phyloP scores from a whole-genome alignment of 1,140 invertebrate genomes.

The Caerostris darwini region DNA sequence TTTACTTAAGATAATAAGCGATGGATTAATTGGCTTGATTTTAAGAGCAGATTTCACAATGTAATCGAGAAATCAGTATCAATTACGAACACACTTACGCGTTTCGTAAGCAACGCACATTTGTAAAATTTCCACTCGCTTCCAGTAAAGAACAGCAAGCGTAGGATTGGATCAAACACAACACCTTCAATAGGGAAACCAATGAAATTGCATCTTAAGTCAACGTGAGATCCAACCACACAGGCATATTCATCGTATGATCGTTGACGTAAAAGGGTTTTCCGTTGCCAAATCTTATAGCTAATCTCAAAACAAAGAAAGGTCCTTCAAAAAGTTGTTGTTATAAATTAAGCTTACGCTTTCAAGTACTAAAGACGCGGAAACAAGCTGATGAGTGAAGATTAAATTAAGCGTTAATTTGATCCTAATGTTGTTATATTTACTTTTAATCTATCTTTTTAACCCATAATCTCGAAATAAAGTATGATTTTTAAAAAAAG shows the following conservation, averaged over 20 bases:
- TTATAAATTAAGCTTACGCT: too few species aligned
- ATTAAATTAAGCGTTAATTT: too few species aligned
- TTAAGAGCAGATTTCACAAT: not conserved
- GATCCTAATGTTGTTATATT: too few species aligned
- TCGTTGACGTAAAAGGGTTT: slow-evolving; percentile 5
- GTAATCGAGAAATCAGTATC: not conserved
- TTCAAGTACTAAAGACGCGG: too few species aligned
- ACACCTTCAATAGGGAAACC: not conserved
- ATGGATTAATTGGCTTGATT: not conserved
- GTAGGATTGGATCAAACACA: slow-evolving; percentile 34
- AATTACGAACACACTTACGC: not conserved
- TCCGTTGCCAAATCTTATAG: not conserved
- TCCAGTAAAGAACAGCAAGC: not conserved
- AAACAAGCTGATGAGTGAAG: too few species aligned
- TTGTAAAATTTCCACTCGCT: slow-evolving; percentile 39
- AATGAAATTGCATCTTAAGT: not conserved
- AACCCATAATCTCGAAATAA: too few species aligned
- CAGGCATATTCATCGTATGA: slow-evolving; percentile 36
- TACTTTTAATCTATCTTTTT: too few species aligned
- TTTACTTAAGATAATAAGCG: not conserved
- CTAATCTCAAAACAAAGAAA: not conserved
- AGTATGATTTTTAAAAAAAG: too few species aligned
- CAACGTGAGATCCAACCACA: slow-evolving; percentile 26
- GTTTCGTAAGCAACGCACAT: slow-evolving; percentile 3
- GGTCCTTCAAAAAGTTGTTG: too few species aligned